Evolutionary conservation across 2,113 vertebrate species (phyloP).

Genomic region (Trinectes maculatus): DNA sequence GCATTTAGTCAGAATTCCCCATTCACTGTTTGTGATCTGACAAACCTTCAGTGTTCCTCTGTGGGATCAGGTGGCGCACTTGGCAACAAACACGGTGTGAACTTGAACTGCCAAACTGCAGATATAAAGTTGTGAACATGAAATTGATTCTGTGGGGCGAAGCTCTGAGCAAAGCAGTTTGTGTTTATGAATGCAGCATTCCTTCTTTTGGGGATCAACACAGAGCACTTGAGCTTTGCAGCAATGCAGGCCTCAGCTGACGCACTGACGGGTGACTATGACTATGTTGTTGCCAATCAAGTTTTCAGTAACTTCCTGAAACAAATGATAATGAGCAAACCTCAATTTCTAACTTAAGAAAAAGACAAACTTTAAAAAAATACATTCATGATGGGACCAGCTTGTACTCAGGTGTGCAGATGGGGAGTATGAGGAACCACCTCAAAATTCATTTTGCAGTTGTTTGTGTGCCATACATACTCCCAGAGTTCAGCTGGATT

Average conservation of each 20-base stretch:
- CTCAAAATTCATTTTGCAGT: too few species aligned
- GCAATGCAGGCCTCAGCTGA: slow-evolving; percentile 31
- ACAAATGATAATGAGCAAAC: not conserved
- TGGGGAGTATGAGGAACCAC: too few species aligned
- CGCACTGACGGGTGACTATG: slow-evolving; percentile 37
- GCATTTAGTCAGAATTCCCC: slow-evolving; percentile 5
- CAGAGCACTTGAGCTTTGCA: slow-evolving; percentile 31
- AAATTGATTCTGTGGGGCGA: slow-evolving; percentile 27
- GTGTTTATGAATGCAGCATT: slow-evolving; percentile 37
- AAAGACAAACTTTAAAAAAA: too few species aligned
- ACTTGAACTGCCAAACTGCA: slow-evolving; percentile 25
- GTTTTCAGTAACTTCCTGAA: not conserved
- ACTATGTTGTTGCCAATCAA: slow-evolving; percentile 9
- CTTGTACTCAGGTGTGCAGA: not conserved
- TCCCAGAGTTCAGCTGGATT: too few species aligned
- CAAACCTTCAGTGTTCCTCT: slow-evolving; percentile 25
- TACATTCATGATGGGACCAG: too few species aligned
- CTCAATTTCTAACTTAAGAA: too few species aligned
- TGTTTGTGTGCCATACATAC: too few species aligned
- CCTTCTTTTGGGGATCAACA: slow-evolving; percentile 48
- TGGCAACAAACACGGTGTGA: slow-evolving; percentile 18
- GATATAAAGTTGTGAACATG: slow-evolving; percentile 41
- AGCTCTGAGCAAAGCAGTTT: slow-evolving; percentile 39
- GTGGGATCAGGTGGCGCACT: slow-evolving; percentile 21
- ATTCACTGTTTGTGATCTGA: slow-evolving; percentile 9